Percentiles rank a stretch among this genome's conserved stretches.
Evolutionary conservation across 2,113 vertebrate species (phyloP).

Genomic region (Malurus cyaneus): DNA sequence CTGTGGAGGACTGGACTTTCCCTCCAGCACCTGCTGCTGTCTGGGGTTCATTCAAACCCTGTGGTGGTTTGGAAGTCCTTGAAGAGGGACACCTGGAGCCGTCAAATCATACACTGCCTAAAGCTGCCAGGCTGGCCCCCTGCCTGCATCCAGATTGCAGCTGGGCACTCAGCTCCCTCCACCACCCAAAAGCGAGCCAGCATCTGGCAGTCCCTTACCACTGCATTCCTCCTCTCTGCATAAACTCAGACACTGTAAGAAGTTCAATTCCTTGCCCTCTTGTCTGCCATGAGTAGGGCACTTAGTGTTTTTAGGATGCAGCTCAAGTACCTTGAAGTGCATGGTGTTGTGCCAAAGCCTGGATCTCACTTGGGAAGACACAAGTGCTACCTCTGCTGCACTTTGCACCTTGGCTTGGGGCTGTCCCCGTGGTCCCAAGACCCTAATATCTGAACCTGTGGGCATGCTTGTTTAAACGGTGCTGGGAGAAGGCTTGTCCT

Average conservation of each 20-base stretch:
- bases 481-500: not conserved
- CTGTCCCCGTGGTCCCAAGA: not conserved
- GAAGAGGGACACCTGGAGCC: not conserved
- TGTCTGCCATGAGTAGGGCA: not conserved
- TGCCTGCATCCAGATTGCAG: not conserved
- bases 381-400: not conserved
- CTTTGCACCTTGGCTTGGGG: not conserved
- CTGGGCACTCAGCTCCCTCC: not conserved
- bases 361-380: not conserved
- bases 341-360: not conserved
- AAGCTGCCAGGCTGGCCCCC: not conserved
- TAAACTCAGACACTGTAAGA: not conserved
- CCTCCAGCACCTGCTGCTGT: not conserved
- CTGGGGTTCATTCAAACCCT: not conserved
- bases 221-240: not conserved
- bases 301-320: not conserved
- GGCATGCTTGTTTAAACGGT: not conserved
- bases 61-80: conserved; percentile 14
- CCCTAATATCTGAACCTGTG: not conserved
- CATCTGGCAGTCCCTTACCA: not conserved
- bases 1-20: not conserved
- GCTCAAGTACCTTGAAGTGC: not conserved
- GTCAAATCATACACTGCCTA: not conserved
- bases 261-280: not conserved
- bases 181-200: not conserved